Evolutionary conservation across 2,888 invertebrate genomes (phyloP).

Genomic region (Brenthis daphne): DNA sequence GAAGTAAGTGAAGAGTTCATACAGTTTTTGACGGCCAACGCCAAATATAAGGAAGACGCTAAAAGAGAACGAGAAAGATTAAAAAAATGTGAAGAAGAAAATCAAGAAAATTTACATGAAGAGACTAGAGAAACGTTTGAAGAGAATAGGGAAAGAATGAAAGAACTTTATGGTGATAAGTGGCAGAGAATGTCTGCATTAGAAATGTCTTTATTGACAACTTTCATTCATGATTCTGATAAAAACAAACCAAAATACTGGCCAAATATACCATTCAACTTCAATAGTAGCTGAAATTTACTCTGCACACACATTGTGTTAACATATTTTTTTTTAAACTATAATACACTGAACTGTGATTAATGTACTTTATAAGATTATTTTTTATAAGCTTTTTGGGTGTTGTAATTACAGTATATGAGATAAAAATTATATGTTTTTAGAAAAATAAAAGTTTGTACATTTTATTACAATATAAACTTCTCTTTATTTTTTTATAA

Average conservation of each 20-base stretch:
- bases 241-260: conserved; percentile 84
- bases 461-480: too few species aligned
- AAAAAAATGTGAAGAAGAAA: conserved; percentile 47
- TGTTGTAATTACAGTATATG: too few species aligned
- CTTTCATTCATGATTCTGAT: conserved; percentile 84
- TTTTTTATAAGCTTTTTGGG: too few species aligned
- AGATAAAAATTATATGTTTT: too few species aligned
- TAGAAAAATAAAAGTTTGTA: too few species aligned
- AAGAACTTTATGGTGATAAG: conserved; percentile 84
- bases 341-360: too few species aligned
- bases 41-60: conserved; percentile 76
- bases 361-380: too few species aligned
- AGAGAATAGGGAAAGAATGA: conserved; percentile 64
- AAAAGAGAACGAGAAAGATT: conserved; percentile 55
- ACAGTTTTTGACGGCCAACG: conserved; percentile 83
- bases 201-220: conserved; percentile 87
- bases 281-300: conserved; percentile 50
- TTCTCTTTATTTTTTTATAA: too few species aligned
- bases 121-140: conserved; percentile 49
- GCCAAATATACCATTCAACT: conserved; percentile 87
- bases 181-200: conserved; percentile 86
- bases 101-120: conserved; percentile 45
- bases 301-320: neutral
- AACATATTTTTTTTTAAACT: too few species aligned
- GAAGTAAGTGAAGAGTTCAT: conserved; percentile 85